Evolutionary conservation across 2,113 vertebrate genomes (phyloP), one percentile per base, ranked within the genome.

Genomic region (Psilopsiagon aymara): DNA sequence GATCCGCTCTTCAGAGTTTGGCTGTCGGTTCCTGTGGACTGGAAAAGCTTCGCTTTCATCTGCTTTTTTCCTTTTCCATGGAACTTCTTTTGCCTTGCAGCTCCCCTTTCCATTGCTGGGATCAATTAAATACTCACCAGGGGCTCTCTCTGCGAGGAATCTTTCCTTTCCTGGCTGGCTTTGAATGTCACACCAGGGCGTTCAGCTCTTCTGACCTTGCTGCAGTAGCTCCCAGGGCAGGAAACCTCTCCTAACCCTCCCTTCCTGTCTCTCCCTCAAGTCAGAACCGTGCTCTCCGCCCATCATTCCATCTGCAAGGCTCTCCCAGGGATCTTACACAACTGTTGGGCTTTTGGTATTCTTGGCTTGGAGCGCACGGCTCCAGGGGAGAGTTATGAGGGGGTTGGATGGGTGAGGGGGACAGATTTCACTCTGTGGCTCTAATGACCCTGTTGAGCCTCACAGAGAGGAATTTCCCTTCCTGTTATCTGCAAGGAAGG

Each of bases 81-180:
- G 37, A 73, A 59, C 20, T 60, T 84, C 39, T 39, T 37, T 41
- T 39, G 77, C 95, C 90, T 94, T 10, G 64, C 94, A 93, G 96
- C 94, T 63, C 93, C 89, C 41, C 4, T 92, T 92, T 57, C 80
- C 80, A 33, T 94, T 92, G 71, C 96, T 97, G 97, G 97, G 97
- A 97, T 97, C 93, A 88, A 97, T 97, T 97, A 96, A 97, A 92
- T 13, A 63, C 95, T 94, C 93, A 20, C 83, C 78, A 68, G 92
- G 94, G 90, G 69, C 62, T 52, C 68, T 69, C 95, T 77, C 43
- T 49, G 95, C 28, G 21, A 92, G 92, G 95, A 88, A 90, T 95
- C 87, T 95, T 74, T 85, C 94, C 86, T 88, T 90, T 92, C 94
- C 95, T 90, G 95, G 91, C 95, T 80, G 92, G 17, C 93, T 86